Evolutionary conservation across 2,113 vertebrate species (phyloP).

Genomic region (Dendropsophus ebraccatus): DNA sequence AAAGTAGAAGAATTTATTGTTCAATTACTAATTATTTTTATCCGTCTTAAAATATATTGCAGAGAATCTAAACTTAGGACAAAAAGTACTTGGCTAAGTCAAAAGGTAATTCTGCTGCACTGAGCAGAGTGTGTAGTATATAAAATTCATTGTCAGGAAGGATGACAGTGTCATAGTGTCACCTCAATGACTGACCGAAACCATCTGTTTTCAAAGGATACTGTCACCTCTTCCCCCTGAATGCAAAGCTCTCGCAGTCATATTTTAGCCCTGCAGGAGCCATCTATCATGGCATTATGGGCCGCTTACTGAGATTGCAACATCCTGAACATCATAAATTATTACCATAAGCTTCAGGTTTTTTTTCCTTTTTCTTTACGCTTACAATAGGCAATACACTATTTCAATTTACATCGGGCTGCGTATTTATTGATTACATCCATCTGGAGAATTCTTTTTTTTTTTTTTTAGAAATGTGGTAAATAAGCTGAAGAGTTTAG

Average conservation of each 20-base stretch:
- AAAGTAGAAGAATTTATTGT: background rate
- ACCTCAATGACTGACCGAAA: constrained; percentile 53
- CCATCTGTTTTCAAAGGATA: constrained; percentile 58
- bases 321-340: constrained; percentile 48
- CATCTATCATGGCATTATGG: constrained; percentile 53
- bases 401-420: constrained; percentile 51
- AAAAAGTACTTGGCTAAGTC: constrained; percentile 9
- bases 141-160: constrained; percentile 47
- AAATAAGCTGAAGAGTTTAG: background rate
- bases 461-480: constrained; percentile 1
- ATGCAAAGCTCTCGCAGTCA: constrained; percentile 44
- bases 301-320: constrained; percentile 56
- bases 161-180: constrained; percentile 56
- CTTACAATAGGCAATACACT: constrained; percentile 31
- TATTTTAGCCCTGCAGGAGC: constrained; percentile 51
- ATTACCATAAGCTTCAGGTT: constrained; percentile 38
- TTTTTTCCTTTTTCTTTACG: constrained; percentile 7
- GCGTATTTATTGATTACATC: constrained; percentile 32
- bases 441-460: constrained; percentile 1
- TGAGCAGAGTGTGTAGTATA: constrained; percentile 11
- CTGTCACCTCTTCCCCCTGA: constrained; percentile 48
- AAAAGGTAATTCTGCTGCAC: constrained; percentile 36
- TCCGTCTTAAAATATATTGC: background rate
- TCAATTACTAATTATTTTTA: background rate
- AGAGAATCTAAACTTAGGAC: background rate